Conservation (phyloP, 2,113 vertebrate species). For the Leptosomus discolor region DNA sequence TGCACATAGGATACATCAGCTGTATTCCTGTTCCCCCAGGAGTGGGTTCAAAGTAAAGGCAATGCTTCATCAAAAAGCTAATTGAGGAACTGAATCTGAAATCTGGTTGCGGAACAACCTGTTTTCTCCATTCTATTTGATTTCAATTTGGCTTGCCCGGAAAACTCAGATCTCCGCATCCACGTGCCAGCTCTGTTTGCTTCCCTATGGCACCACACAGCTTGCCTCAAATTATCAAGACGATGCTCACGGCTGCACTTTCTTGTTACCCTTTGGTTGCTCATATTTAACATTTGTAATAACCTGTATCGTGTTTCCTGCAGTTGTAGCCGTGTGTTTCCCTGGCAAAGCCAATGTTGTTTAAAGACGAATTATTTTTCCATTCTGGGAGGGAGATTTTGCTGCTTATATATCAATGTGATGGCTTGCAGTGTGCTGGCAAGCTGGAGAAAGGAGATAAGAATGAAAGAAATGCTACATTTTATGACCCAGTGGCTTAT, state of each 20-base stretch:
- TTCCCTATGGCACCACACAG: not conserved
- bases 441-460: conserved; percentile 70
- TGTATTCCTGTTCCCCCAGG: not conserved
- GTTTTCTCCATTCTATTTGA: conserved; percentile 22
- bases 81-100: conserved; percentile 37
- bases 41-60: conserved; percentile 36
- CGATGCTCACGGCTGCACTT: not conserved
- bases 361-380: not conserved
- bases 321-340: not conserved
- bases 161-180: not conserved
- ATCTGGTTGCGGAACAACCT: not conserved
- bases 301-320: not conserved
- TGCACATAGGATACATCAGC: not conserved
- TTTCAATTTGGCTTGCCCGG: not conserved
- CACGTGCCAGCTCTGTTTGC: accelerated
- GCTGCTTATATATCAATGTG: conserved; percentile 48
- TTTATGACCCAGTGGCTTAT: conserved; percentile 47
- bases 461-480: conserved; percentile 60
- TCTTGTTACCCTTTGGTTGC: not conserved
- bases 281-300: conserved; percentile 34
- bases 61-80: conserved; percentile 33
- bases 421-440: conserved; percentile 38
- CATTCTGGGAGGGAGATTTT: conserved; percentile 28
- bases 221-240: not conserved
- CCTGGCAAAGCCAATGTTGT: not conserved